phyloP scores from a whole-genome alignment of 2,888 invertebrate genomes.

The Hemicrepidius hirtus region DNA sequence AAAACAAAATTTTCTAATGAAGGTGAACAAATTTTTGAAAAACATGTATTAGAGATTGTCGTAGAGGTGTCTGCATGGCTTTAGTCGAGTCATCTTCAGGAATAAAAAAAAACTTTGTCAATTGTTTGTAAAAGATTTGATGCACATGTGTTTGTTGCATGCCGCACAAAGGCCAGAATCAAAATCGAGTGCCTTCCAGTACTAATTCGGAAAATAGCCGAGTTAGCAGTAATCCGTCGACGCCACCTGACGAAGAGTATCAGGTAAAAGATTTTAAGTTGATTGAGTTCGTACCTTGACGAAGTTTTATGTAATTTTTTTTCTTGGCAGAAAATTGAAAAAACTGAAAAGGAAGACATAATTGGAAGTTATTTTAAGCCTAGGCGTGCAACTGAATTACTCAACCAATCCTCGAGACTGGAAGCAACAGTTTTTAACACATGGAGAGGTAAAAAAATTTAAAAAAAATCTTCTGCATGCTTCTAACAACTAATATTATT shows the following conservation, averaged over 20 bases:
- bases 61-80: constrained; percentile 49
- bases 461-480: too few relatives aligned
- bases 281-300: neutral
- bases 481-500: neutral
- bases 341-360: constrained; percentile 75
- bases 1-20: constrained; percentile 45
- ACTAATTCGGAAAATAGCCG: constrained; percentile 60
- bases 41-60: constrained; percentile 30
- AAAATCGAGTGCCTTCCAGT: constrained; percentile 62
- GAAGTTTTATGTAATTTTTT: constrained; percentile 2
- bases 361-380: constrained; percentile 85
- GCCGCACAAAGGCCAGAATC: constrained; percentile 62
- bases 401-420: constrained; percentile 75
- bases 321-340: constrained; percentile 72
- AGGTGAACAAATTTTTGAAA: constrained; percentile 49
- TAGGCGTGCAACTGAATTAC: constrained; percentile 77
- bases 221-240: constrained; percentile 57
- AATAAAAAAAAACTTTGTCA: neutral
- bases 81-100: neutral
- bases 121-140: constrained; percentile 43
- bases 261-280: constrained; percentile 32
- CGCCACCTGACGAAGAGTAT: constrained; percentile 55
- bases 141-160: constrained; percentile 66
- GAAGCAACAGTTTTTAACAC: constrained; percentile 75
- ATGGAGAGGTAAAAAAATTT: constrained; percentile 72